Conservation (phyloP, 1,140 invertebrate genomes). For the Hermatobates lingyangjiaoensis region DNA sequence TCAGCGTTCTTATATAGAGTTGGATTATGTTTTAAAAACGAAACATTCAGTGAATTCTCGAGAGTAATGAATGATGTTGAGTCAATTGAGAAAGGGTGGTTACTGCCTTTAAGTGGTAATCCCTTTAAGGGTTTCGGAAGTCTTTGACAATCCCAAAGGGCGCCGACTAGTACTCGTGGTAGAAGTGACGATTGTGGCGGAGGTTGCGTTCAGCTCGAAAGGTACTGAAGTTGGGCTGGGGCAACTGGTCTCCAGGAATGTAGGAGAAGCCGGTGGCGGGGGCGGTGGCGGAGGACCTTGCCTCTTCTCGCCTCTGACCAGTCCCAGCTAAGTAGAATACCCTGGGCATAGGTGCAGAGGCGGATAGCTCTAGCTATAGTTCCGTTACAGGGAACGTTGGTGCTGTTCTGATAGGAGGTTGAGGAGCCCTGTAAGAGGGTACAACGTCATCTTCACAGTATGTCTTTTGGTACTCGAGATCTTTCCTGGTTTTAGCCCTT, state of each 20-base stretch:
- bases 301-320: constrained; percentile 24
- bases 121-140: too few relatives aligned
- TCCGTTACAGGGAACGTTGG: constrained; percentile 81
- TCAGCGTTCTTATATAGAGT: too few relatives aligned
- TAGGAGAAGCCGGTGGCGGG: constrained; percentile 37
- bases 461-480: constrained; percentile 73
- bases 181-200: constrained; percentile 2
- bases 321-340: constrained; percentile 29
- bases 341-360: constrained; percentile 32
- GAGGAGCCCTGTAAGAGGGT: constrained; percentile 35
- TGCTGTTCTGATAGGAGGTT: constrained; percentile 41
- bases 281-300: constrained; percentile 25
- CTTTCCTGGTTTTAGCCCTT: constrained; percentile 51
- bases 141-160: too few relatives aligned
- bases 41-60: too few relatives aligned
- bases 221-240: constrained; percentile 11
- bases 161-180: constrained; percentile 2
- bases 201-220: constrained; percentile 4
- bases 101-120: too few relatives aligned
- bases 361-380: constrained; percentile 72
- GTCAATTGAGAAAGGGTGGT: too few relatives aligned
- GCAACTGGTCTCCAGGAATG: constrained; percentile 36
- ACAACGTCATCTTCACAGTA: constrained; percentile 59
- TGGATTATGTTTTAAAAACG: too few relatives aligned
- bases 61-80: too few relatives aligned